Base-by-base conservation (phyloP, 2,797 vertebrate genomes). In the Cryptoblepharus egeriae region DNA sequence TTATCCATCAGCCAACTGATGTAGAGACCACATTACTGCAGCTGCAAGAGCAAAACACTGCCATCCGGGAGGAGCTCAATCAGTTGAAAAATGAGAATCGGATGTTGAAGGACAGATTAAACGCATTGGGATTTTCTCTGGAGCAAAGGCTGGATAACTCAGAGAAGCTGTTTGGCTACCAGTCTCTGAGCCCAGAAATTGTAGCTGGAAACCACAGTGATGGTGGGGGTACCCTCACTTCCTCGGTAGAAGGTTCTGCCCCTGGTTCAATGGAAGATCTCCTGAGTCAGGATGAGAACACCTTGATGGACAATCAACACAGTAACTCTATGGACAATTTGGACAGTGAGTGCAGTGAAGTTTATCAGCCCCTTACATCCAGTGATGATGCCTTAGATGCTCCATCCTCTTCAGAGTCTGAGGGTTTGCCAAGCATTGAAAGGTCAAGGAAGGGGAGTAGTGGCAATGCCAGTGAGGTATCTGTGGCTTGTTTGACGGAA, bases 361-460 rank as follows among this genome's bases (percentile, higher is more conserved):
- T 98, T 57, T 99, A 98, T 93, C 98, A 98, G 91, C 97, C 97
- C 0, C 96, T 99, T 74, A 99, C 98, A 1, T 99, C 98, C 8
- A 99, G 98, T 0, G 98, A 99, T 3, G 98, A 99, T 5, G 98
- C 98, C 15, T 94, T 99, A 87, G 98, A 99, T 2, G 98, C 98
- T 12, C 98, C 98, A 0, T 98, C 97, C 0, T 97, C 97, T 11
- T 99, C 98, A 0, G 98, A 99, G 91, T 99, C 98, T 0, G 98
- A 99, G 90, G 97, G 98, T 0, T 92, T 95, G 2, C 96, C 97
- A 0, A 97, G 97, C 89, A 94, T 95, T 10, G 98, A 96, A 76
- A 96, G 96, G 60, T 98, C 97, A 0, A 95, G 97, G 16, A 96
- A 98, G 81, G 97, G 97, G 63, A 98, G 97, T 93, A 97, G 97